These are phyloP conservation scores for Dipus sagitta DNA, from an alignment of 2,797 vertebrate species.

Conservation along the genomic window DNA sequence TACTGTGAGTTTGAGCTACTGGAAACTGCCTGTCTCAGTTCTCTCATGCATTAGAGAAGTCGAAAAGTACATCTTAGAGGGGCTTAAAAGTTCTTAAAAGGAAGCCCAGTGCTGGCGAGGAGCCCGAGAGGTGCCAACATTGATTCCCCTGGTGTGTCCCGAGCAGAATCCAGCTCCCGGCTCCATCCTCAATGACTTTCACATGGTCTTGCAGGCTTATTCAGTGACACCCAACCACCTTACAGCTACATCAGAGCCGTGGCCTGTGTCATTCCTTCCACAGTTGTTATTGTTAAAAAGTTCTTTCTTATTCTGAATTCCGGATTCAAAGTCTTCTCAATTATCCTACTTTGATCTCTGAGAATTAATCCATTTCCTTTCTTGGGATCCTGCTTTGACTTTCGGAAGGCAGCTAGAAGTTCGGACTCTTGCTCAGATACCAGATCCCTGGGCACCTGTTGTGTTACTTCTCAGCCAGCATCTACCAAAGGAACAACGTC, in stretches of 20 bases:
- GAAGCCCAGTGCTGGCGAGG: background rate
- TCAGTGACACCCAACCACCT: background rate
- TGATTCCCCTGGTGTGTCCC: background rate
- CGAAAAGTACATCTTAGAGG: background rate
- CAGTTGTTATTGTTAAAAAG: background rate
- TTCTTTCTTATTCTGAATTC: background rate
- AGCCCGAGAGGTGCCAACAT: background rate
- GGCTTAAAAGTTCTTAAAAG: background rate
- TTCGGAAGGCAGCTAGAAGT: background rate
- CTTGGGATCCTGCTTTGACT: background rate
- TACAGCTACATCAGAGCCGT: background rate
- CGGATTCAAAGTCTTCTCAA: background rate
- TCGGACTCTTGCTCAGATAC: background rate
- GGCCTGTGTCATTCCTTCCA: background rate
- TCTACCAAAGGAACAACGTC: too few species aligned
- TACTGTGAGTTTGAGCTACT: conserved; percentile 38
- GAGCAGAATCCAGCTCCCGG: background rate
- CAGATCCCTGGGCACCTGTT: background rate
- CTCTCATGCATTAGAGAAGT: background rate
- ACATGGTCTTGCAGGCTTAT: background rate
- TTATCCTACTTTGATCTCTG: conserved; percentile 26
- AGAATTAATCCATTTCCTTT: background rate
- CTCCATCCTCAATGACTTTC: background rate
- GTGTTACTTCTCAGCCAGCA: background rate
- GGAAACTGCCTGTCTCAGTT: background rate